A percentile compares a stretch with the other conserved stretches of the same genome.
phyloP scores from a whole-genome alignment of 64 coral and sea anemone genomes.

The Montipora capricornis region DNA sequence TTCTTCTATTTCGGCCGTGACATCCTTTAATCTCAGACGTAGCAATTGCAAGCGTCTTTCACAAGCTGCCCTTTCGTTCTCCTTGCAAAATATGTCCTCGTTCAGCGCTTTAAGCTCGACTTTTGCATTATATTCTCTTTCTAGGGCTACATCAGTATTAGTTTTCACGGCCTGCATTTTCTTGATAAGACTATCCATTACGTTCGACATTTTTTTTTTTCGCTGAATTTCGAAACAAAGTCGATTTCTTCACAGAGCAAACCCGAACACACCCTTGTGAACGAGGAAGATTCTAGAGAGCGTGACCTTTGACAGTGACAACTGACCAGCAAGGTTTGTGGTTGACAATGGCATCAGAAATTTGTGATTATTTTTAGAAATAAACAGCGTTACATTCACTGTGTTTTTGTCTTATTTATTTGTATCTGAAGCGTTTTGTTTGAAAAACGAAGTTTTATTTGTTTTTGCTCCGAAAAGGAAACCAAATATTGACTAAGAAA shows the following conservation, averaged over 20 bases:
- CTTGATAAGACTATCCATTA: slow-evolving; percentile 21
- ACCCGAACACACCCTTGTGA: background rate
- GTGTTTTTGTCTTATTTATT: background rate
- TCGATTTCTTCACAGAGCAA: background rate
- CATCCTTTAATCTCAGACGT: slow-evolving; percentile 7
- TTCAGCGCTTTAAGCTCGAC: background rate
- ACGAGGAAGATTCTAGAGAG: background rate
- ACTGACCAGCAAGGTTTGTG: slow-evolving; percentile 16
- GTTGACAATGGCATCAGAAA: background rate
- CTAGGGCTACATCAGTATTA: slow-evolving; percentile 47
- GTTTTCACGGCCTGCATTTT: slow-evolving; percentile 68
- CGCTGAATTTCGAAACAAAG: background rate
- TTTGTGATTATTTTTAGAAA: too few species aligned
- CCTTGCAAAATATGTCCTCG: background rate
- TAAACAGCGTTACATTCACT: too few species aligned
- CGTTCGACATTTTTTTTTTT: background rate
- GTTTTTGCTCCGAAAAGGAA: too few species aligned
- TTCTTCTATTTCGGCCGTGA: background rate
- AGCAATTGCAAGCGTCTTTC: slow-evolving; percentile 32
- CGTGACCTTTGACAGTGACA: background rate
- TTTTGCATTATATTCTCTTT: slow-evolving; percentile 53
- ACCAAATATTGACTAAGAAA: background rate
- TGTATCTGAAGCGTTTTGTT: background rate
- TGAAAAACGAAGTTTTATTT: too few species aligned
- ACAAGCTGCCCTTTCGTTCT: slow-evolving; percentile 29